phyloP scores from a whole-genome alignment of 1,140 invertebrate genomes.

The Amphibalanus amphitrite region DNA sequence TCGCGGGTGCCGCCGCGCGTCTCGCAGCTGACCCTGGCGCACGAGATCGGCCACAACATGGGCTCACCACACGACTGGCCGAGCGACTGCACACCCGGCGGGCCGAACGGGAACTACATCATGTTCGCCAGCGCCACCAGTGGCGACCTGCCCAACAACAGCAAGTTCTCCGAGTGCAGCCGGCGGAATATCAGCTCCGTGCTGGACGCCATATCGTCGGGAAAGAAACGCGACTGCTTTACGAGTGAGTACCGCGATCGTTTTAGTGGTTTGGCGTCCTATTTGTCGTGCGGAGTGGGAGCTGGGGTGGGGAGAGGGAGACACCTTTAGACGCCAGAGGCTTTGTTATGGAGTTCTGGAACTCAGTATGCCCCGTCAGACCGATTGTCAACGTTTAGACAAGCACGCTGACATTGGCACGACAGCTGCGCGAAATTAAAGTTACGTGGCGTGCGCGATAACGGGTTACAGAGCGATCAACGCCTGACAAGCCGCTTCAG shows the following conservation, averaged over 20 bases:
- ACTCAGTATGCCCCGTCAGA: too few relatives aligned
- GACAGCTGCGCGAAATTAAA: too few relatives aligned
- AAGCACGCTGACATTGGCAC: too few relatives aligned
- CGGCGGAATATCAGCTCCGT: constrained; percentile 89
- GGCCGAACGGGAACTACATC: constrained; percentile 73
- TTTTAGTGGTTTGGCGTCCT: too few relatives aligned
- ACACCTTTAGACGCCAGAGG: too few relatives aligned
- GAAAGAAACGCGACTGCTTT: constrained; percentile 91
- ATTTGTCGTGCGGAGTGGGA: too few relatives aligned
- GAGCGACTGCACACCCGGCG: constrained; percentile 72
- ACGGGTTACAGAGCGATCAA: too few relatives aligned
- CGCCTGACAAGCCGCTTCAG: too few relatives aligned
- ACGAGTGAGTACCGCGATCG: constrained; percentile 31
- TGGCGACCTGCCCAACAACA: constrained; percentile 84
- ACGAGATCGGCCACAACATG: constrained; percentile 99
- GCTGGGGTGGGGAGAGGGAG: too few relatives aligned
- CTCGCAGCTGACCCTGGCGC: constrained; percentile 90
- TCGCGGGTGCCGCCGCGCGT: constrained; percentile 90
- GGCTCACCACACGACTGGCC: constrained; percentile 96
- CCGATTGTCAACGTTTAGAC: too few relatives aligned
- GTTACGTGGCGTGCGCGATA: too few relatives aligned
- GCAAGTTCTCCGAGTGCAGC: constrained; percentile 82
- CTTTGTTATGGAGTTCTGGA: too few relatives aligned
- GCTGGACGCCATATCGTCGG: constrained; percentile 72
- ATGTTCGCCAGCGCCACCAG: constrained; percentile 95